Percentiles rank a stretch among this genome's conserved stretches.
These are phyloP conservation scores for Conchocele bisecta DNA, from an alignment of 2,888 invertebrate genomes.

Conservation along the genomic window DNA sequence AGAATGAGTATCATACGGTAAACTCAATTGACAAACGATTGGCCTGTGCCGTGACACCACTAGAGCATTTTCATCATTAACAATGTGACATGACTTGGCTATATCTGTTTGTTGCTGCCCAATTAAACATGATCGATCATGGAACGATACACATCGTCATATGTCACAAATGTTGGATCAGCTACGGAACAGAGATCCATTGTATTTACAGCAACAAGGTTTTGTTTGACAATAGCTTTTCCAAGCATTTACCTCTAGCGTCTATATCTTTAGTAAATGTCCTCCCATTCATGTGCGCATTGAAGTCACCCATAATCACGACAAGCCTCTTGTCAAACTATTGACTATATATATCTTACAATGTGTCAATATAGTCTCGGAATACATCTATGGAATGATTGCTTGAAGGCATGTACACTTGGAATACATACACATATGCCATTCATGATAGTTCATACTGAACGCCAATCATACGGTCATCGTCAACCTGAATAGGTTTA, in stretches of 20 bases:
- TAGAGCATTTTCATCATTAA: not conserved
- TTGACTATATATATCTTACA: not conserved
- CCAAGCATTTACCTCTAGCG: too few relatives aligned
- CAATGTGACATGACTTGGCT: not conserved
- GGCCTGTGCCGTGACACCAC: not conserved
- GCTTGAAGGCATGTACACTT: not conserved
- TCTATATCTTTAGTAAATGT: too few relatives aligned
- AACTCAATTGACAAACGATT: not conserved
- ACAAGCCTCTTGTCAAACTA: not conserved
- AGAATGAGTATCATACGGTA: not conserved
- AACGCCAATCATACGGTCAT: not conserved
- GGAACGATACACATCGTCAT: not conserved
- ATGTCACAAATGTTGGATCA: not conserved
- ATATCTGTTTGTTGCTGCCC: not conserved
- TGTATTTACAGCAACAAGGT: not conserved
- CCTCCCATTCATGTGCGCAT: not conserved
- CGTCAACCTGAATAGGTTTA: not conserved
- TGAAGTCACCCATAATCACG: not conserved
- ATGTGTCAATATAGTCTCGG: conserved; percentile 1
- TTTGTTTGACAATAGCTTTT: not conserved
- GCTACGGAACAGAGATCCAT: not conserved
- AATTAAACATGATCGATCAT: not conserved
- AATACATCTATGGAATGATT: not conserved
- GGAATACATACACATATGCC: not conserved
- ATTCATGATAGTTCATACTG: not conserved